Base-by-base conservation (phyloP, 2,797 vertebrate genomes). In the Vultur gryphus region DNA sequence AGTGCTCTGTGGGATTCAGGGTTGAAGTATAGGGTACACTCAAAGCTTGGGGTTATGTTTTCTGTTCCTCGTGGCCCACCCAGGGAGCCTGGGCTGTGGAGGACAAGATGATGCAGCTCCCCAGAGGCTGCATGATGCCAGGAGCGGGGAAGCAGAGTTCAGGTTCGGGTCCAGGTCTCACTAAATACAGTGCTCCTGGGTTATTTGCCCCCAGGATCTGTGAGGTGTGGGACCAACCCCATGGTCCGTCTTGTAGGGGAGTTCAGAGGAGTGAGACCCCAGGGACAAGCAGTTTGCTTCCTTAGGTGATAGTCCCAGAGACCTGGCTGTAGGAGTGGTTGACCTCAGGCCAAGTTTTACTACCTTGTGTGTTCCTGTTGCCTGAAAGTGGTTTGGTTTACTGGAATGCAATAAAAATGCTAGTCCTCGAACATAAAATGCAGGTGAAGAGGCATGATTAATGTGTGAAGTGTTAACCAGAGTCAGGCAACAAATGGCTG, bases 381-480 rank as follows among this genome's bases (percentile, higher is more conserved):
- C 72, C 54, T 84, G 65, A 86, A 83, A 78, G 76, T 58, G n/a
- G 19, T 37, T 91, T 31, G 31, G 29, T 79, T 93, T 91, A 72
- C 35, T 49, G 69, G 65, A 91, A 76, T 8, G 57, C 64, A 84
- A 72, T 91, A 96, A 93, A 94, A 93, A 59, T 25, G 18, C 35
- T 52, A 71, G 39, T 35, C 39, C 51, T 84, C 44, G 23, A 84
- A 59, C 33, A 35, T 66, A 65, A 89, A 90, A 58, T 18, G 28
- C 16, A 81, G 71, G 49, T 65, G 62, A 90, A 87, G 52, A 39
- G 83, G 52, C 41, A 12, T 1, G 8, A 94, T 91, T 96, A 93
- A 86, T 88, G 64, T 17, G 84, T 88, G 64, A 95, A 71, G n/a
- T 17, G 57, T 93, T 94, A 94, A 93, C 77, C 31, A 31, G 78